Conservation (phyloP, 2,113 vertebrate species). For the Acanthisitta chloris region DNA sequence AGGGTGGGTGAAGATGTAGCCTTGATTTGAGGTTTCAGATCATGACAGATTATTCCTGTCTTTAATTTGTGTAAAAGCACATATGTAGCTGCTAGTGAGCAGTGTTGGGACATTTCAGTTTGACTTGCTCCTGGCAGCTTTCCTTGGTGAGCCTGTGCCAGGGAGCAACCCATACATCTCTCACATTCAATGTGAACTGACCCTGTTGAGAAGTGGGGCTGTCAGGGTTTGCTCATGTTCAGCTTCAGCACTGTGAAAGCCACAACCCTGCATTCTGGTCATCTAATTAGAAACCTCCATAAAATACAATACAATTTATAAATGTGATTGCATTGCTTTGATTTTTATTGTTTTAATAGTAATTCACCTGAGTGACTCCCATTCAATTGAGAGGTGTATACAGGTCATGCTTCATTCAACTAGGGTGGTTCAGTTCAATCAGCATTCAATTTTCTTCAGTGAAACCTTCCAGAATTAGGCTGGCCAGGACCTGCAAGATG, state of each 20-base stretch:
- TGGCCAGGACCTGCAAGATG: not conserved
- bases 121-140: not conserved
- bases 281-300: not conserved
- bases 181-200: not conserved
- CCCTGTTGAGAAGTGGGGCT: not conserved
- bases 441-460: not conserved
- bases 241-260: not conserved
- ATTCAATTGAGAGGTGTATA: not conserved
- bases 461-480: not conserved
- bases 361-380: not conserved
- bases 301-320: not conserved
- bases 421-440: not conserved
- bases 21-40: not conserved
- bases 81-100: not conserved
- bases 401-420: not conserved
- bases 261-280: not conserved
- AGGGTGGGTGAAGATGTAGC: not conserved
- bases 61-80: accelerated
- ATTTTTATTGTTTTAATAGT: not conserved
- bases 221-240: not conserved
- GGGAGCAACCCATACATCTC: not conserved
- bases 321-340: not conserved
- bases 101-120: not conserved
- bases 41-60: not conserved
- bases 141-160: not conserved